Evolutionary conservation across 2,888 invertebrate species (phyloP), one percentile per base, ranked within the genome.

Genomic region (Heliconius sara): DNA sequence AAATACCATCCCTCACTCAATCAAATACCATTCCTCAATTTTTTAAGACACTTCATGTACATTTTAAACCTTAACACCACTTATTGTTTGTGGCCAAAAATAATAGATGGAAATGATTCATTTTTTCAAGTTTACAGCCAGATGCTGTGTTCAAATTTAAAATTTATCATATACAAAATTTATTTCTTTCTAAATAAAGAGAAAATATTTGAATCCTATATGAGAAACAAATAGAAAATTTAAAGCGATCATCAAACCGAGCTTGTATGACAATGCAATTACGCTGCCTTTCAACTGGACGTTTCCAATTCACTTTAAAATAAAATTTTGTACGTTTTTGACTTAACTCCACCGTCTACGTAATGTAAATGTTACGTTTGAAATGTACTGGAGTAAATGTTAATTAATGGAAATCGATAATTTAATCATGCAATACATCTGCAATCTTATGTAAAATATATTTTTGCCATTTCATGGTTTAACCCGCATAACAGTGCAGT

Each of bases 251-350:
- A 74, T 39, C 63, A 43, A 74, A 43, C 74, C 30, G 25, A 74
- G 74, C 74, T 39, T 72, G 57, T 72, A 74, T 25, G 63, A 74
- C 63, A 74, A 74, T 74, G 74, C 63, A 74, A 74, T 74, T 74
- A 74, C 25, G 60, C 39, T 19, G 60, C 74, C 74, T 74, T 74
- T 74, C 63, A 74, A 72, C 74, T 16, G 74, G 63, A 74, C 63
- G 25, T 63, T 60, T 63, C 39, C 63, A 74, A 74, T 60, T 34
- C n/a, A 57, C 57, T 72, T 60, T 74, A 63, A 34, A 74, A 63
- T 74, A 74, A 74, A 63, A 74, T 39, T 52, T 74, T 74, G 74
- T 63, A 43, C 65, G 60, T 74, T 74, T 52, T 43, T 43, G 63
- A 74, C 63, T 74, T 74, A 74, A 74, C 34, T 74, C 72, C 27